phyloP scores from a whole-genome alignment of 2,797 vertebrate genomes.

The Coregonus suidteri region DNA sequence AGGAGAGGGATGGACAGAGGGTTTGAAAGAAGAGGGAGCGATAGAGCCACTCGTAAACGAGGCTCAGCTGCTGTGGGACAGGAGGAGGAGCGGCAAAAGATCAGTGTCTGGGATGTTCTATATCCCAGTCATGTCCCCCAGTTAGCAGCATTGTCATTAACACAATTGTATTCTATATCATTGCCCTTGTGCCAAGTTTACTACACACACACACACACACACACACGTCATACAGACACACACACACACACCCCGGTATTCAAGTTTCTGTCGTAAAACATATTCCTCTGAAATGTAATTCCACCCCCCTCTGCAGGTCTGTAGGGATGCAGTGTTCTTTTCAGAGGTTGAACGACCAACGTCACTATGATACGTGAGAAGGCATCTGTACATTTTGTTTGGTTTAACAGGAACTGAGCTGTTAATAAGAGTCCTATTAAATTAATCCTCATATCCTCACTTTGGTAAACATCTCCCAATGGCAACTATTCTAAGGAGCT shows the following conservation, averaged over 20 bases:
- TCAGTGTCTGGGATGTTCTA: neutral
- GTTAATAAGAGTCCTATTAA: neutral
- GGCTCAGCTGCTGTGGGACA: conserved; percentile 35
- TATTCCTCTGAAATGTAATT: conserved; percentile 20
- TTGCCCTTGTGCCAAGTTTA: conserved; percentile 51
- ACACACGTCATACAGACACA: too few relatives aligned
- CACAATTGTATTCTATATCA: conserved; percentile 52
- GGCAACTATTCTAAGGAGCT: too few relatives aligned
- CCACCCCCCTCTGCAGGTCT: neutral
- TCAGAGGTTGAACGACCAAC: neutral
- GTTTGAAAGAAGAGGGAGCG: neutral
- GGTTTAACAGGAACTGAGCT: neutral
- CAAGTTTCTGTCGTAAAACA: conserved; percentile 19
- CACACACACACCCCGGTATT: neutral
- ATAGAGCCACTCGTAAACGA: conserved; percentile 20
- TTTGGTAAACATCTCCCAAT: too few relatives aligned
- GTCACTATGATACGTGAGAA: neutral
- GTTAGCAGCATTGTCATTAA: conserved; percentile 56
- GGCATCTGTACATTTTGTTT: neutral
- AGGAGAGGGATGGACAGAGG: too few relatives aligned
- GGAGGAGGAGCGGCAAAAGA: conserved; percentile 6
- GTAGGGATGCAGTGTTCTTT: too few relatives aligned
- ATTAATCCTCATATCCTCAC: too few relatives aligned
- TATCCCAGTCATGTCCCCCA: conserved; percentile 40
- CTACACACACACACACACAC: conserved; percentile 6